Percentiles rank a stretch among this genome's conserved stretches.
phyloP scores from a whole-genome alignment of 2,113 vertebrate genomes.

The Sigmodon hispidus region DNA sequence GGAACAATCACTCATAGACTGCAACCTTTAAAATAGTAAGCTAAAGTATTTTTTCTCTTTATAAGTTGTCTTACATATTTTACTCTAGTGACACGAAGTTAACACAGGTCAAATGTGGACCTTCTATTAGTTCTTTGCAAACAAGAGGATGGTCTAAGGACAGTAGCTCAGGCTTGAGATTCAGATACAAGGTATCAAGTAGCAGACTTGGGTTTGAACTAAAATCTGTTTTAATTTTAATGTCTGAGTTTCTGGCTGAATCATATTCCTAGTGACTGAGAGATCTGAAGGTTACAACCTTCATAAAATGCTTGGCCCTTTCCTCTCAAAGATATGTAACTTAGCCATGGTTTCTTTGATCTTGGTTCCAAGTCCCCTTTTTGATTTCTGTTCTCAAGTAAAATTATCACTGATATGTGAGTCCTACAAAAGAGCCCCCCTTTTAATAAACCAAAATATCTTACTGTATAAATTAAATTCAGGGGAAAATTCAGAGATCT shows the following conservation, averaged over 20 bases:
- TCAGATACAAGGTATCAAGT: background rate
- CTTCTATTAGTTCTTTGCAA: too few species aligned
- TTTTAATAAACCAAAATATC: slow-evolving; percentile 33
- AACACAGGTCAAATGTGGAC: background rate
- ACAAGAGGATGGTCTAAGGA: background rate
- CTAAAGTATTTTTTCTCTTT: background rate
- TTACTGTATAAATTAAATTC: background rate
- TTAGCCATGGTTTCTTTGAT: background rate
- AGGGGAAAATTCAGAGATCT: background rate
- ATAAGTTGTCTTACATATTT: background rate
- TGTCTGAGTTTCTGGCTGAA: background rate
- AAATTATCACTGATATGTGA: background rate
- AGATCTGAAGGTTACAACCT: background rate
- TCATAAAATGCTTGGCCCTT: background rate
- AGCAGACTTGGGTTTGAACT: background rate
- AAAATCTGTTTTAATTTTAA: background rate
- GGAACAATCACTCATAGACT: background rate
- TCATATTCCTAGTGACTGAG: background rate
- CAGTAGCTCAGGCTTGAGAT: too few species aligned
- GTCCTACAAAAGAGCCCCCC: background rate
- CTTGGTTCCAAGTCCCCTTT: background rate
- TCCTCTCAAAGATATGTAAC: background rate
- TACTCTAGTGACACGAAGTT: background rate
- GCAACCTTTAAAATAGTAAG: background rate
- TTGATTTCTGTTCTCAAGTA: background rate